Evolutionary conservation across 2,888 invertebrate species (phyloP).

Genomic region (Labia minor): DNA sequence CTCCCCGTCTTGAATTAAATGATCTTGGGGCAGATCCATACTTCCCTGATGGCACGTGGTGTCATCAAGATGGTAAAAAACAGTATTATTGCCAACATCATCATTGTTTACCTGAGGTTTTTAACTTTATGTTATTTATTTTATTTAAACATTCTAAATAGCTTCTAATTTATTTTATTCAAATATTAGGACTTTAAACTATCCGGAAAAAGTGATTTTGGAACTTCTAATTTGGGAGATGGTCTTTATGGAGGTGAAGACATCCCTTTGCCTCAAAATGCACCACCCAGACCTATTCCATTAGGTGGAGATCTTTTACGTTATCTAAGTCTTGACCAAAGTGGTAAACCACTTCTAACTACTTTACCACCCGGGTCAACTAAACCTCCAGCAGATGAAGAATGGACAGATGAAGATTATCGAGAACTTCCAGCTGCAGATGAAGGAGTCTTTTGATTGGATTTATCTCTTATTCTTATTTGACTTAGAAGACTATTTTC

Average conservation of each 20-base stretch:
- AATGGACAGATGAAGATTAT: slow-evolving; percentile 60
- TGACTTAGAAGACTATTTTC: no score
- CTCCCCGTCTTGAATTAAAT: slow-evolving; percentile 63
- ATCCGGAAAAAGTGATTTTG: neutral
- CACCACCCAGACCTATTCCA: slow-evolving; percentile 40
- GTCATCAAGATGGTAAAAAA: slow-evolving; percentile 51
- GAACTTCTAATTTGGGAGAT: neutral
- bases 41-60: slow-evolving; percentile 74
- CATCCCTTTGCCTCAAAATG: slow-evolving; percentile 53
- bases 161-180: neutral
- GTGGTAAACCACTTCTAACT: slow-evolving; percentile 50
- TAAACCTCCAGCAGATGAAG: slow-evolving; percentile 43
- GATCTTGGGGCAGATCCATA: slow-evolving; percentile 60
- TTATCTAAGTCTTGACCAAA: slow-evolving; percentile 49
- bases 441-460: no score
- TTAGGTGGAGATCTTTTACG: slow-evolving; percentile 43
- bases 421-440: slow-evolving; percentile 42
- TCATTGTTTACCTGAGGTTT: slow-evolving; percentile 61
- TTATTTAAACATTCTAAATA: neutral
- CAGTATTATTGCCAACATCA: slow-evolving; percentile 64
- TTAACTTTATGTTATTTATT: no score
- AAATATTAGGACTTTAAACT: slow-evolving; percentile 13
- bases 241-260: slow-evolving; percentile 38
- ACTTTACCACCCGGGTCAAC: slow-evolving; percentile 43
- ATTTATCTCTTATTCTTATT: no score